Base-by-base conservation (phyloP, 1,140 invertebrate genomes). In the Hycleus phaleratus region DNA sequence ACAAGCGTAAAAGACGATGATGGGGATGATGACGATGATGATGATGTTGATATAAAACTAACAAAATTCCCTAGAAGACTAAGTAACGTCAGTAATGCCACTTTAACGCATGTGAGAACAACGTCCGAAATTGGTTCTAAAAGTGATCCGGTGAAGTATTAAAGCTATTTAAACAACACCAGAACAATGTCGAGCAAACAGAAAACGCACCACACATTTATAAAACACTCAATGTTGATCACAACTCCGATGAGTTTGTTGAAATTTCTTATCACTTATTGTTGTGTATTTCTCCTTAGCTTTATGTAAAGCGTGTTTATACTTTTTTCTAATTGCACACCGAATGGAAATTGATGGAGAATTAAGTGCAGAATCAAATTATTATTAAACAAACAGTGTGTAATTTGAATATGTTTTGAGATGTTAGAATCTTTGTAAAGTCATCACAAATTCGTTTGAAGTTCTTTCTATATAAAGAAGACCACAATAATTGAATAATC, bases 51-150 rank as follows among this genome's bases (percentile, higher is more conserved):
- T 32, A 32, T 32, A 32, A 32, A 32, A 7, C 7, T 32, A 32
- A 32, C 32, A 32, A 60, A 46, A 61, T 52, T 38, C 38, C 54
- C 55, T 38, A 54, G 64, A 57, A 55, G 63, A 53, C 38, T 67
- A 25, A 72, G 72, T 49, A 65, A 66, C 55, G 67, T 68, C 52
- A 75, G 73, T 52, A 77, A 74, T 57, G 73, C 75, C 38, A 81
- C 79, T 10, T 68, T 82, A 25, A 81, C 78, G 58, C 81, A 82
- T 73, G 81, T 82, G 71, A 78, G 75, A 70, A 59, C 43, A 42
- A 32, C 49, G 53, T 47, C 56, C 32, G 58, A 66, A 49, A 59
- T 59, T 38, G 61, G 64, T 65, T 70, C 70, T 58, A 73, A 68
- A 70, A 73, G 71, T 66, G 69, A 71, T 65, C 69, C 68, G 71